phyloP scores from a whole-genome alignment of 2,797 vertebrate genomes.

The Scolopax rusticola region DNA sequence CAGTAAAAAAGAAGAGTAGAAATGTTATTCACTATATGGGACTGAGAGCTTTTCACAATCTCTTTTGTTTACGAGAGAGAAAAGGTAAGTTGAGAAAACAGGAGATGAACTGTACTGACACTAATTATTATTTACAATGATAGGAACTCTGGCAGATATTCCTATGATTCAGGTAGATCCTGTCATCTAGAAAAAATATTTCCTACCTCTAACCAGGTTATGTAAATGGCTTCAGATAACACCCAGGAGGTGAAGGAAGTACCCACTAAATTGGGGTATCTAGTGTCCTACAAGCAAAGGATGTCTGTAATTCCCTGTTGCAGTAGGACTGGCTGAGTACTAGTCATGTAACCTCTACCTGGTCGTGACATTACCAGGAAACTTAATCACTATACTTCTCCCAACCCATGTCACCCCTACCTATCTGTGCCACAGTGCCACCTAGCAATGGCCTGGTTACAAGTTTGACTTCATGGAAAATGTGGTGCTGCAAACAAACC shows the following conservation, averaged over 20 bases:
- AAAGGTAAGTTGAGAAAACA: neutral
- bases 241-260: neutral
- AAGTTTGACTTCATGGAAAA: neutral
- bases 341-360: neutral
- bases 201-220: neutral
- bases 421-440: neutral
- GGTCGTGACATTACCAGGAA: neutral
- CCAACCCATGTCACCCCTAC: rapidly evolving
- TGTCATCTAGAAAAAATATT: neutral
- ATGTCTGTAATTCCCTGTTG: neutral
- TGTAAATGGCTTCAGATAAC: neutral
- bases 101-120: neutral
- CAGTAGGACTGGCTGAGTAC: neutral
- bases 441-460: neutral
- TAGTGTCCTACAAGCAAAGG: neutral
- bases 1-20: too few species aligned
- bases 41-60: neutral
- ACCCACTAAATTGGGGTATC: neutral
- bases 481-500: neutral
- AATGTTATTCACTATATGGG: neutral
- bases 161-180: neutral
- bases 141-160: neutral
- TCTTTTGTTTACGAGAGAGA: neutral
- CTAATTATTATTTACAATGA: neutral
- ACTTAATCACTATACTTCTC: neutral